Evolutionary conservation across 2,113 vertebrate genomes (phyloP).

Genomic region (Fregata magnificens): DNA sequence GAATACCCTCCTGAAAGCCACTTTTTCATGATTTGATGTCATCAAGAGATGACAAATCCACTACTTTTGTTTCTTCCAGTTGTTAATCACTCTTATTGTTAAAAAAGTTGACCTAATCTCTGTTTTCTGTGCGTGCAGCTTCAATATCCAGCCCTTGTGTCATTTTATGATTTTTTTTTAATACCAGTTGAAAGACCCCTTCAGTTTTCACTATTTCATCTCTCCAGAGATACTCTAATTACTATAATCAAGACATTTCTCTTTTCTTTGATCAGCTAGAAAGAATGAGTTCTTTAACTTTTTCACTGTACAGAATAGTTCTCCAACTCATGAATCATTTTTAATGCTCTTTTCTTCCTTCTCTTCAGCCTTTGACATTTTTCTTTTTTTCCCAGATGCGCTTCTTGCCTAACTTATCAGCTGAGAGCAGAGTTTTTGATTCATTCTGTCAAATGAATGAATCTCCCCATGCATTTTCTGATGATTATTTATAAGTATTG

Average conservation of each 20-base stretch:
- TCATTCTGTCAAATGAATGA: conserved; percentile 26
- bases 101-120: not conserved
- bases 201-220: not conserved
- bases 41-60: not conserved
- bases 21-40: not conserved
- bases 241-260: not conserved
- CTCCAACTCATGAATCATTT: not conserved
- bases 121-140: not conserved
- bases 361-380: not conserved
- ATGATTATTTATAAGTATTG: conserved; percentile 47
- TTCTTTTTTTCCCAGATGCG: not conserved
- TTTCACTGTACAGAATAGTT: not conserved
- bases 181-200: not conserved
- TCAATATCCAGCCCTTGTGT: not conserved
- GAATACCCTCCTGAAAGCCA: not conserved
- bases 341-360: not conserved
- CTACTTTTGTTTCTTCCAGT: not conserved
- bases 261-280: not conserved
- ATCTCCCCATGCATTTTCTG: conserved; percentile 36
- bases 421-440: conserved; percentile 27
- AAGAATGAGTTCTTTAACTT: not conserved
- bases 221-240: not conserved
- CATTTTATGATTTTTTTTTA: not conserved
- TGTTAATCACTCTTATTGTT: not conserved
- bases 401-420: conserved; percentile 26